A percentile compares a stretch with the other conserved stretches of the same genome.
These are phyloP conservation scores for Euproctis similis DNA, from an alignment of 2,888 invertebrate genomes.

Conservation along the genomic window DNA sequence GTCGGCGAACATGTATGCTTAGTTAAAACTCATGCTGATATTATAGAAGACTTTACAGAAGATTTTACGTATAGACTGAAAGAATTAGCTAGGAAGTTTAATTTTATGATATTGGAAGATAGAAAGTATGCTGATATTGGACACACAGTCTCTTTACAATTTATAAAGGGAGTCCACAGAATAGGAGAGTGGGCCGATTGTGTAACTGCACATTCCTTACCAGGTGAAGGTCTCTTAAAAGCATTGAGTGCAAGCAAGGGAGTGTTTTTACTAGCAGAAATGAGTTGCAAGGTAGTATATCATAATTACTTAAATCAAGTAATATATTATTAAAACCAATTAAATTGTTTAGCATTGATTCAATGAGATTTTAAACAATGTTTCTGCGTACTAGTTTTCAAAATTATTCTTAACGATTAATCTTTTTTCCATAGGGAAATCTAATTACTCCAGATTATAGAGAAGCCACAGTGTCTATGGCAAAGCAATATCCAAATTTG, in stretches of 20 bases:
- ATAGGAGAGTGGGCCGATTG: slow-evolving; percentile 93
- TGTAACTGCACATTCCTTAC: slow-evolving; percentile 91
- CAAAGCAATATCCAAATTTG: slow-evolving; percentile 80
- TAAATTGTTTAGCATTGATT: too few species aligned
- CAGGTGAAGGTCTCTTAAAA: slow-evolving; percentile 84
- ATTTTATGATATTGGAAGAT: slow-evolving; percentile 96
- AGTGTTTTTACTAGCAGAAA: slow-evolving; percentile 90
- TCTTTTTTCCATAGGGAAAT: slow-evolving; percentile 44
- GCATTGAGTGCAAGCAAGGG: slow-evolving; percentile 74
- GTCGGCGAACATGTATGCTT: slow-evolving; percentile 91
- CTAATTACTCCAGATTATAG: slow-evolving; percentile 79
- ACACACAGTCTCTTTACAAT: slow-evolving; percentile 90
- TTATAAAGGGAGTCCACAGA: slow-evolving; percentile 82
- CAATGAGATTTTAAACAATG: too few species aligned
- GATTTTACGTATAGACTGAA: slow-evolving; percentile 79
- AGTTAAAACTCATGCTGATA: slow-evolving; percentile 93
- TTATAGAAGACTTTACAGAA: slow-evolving; percentile 85
- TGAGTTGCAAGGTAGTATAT: slow-evolving; percentile 82
- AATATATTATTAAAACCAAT: too few species aligned
- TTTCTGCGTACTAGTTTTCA: too few species aligned
- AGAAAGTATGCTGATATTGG: slow-evolving; percentile 98
- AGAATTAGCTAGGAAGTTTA: slow-evolving; percentile 81
- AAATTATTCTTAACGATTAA: too few species aligned
- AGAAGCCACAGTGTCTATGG: slow-evolving; percentile 83
- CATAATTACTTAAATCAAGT: too few species aligned